These are phyloP conservation scores for Zeugodacus cucurbitae DNA, from an alignment of 1,140 invertebrate genomes.

Conservation along the genomic window DNA sequence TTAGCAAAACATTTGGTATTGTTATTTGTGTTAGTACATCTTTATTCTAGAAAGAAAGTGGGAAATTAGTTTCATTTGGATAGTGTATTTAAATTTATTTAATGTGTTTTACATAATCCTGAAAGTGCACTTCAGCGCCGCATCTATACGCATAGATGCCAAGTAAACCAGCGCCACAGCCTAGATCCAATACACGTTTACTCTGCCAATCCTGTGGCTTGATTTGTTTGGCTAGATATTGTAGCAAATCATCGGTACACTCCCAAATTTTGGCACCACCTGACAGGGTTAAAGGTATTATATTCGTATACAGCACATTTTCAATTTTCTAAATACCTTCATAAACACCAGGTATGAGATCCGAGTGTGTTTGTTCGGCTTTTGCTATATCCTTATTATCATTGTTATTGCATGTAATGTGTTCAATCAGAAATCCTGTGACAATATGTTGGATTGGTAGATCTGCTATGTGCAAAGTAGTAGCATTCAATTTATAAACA, in stretches of 20 bases:
- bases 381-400: conserved; percentile 67
- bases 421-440: conserved; percentile 56
- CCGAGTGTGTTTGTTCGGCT: conserved; percentile 77
- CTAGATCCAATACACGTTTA: conserved; percentile 80
- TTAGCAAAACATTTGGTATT: conserved; percentile 82
- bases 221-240: conserved; percentile 70
- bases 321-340: conserved; percentile 70
- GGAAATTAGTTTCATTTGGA: neutral
- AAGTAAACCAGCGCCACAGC: conserved; percentile 86
- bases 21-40: conserved; percentile 69
- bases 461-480: conserved; percentile 45
- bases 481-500: conserved; percentile 62
- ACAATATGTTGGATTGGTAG: conserved; percentile 50
- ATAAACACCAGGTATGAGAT: conserved; percentile 77
- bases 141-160: conserved; percentile 78
- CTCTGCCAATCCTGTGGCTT: conserved; percentile 46
- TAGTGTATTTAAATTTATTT: neutral
- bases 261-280: conserved; percentile 92
- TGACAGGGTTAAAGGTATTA: conserved; percentile 59
- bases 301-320: neutral
- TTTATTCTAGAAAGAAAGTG: conserved; percentile 51
- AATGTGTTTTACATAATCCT: conserved; percentile 85
- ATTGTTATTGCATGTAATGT: conserved; percentile 58
- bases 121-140: conserved; percentile 81
- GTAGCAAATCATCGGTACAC: conserved; percentile 81